phyloP scores from a whole-genome alignment of 2,113 vertebrate genomes.

The Grantiella picta region DNA sequence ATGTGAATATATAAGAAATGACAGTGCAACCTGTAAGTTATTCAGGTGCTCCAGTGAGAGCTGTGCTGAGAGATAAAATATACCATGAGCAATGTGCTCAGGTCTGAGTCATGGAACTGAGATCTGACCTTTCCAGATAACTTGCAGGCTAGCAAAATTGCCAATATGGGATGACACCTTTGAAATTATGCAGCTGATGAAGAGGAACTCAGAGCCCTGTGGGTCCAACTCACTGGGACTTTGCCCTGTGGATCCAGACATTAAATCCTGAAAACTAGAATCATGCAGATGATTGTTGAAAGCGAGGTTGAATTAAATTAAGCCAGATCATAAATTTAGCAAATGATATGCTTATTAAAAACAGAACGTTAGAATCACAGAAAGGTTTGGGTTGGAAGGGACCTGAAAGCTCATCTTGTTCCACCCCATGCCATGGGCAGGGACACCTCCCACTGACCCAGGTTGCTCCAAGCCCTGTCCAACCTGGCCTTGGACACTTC shows the following conservation, averaged over 20 bases:
- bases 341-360: neutral
- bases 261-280: neutral
- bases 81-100: neutral
- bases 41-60: neutral
- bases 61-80: neutral
- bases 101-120: neutral
- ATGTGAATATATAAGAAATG: neutral
- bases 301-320: neutral
- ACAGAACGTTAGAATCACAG: neutral
- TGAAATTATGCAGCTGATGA: neutral
- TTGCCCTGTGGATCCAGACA: neutral
- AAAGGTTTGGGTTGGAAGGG: neutral
- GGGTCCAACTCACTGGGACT: neutral
- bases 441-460: neutral
- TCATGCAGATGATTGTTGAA: neutral
- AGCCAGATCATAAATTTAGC: neutral
- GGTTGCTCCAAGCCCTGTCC: neutral
- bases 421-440: neutral
- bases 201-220: neutral
- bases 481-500: neutral
- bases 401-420: neutral
- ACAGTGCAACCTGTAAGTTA: neutral
- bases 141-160: neutral
- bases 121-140: neutral
- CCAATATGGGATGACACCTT: neutral